Conservation (phyloP, 2,888 invertebrate species). For the Lucinisca nassula region DNA sequence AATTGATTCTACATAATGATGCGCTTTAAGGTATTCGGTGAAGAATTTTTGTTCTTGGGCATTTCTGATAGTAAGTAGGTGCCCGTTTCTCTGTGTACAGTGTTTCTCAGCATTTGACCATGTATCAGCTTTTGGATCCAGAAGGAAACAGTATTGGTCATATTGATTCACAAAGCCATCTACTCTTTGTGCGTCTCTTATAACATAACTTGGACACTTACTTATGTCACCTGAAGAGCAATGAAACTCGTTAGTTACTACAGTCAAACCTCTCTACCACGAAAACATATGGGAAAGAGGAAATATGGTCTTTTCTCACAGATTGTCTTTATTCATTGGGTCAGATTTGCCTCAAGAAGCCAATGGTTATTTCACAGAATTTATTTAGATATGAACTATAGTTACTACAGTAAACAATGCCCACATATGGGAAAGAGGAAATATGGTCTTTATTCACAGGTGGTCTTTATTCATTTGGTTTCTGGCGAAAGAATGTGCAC, state of each 20-base stretch:
- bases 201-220: conserved; percentile 49
- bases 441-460: too few species aligned
- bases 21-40: conserved; percentile 26
- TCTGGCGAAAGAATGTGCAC: too few species aligned
- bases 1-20: conserved; percentile 31
- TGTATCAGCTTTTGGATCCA: conserved; percentile 39
- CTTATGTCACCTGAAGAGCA: conserved; percentile 40
- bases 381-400: too few species aligned
- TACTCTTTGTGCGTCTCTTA: conserved; percentile 27
- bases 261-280: too few species aligned
- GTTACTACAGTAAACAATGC: too few species aligned
- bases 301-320: too few species aligned
- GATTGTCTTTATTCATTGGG: too few species aligned
- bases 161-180: conserved; percentile 58
- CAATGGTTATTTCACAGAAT: too few species aligned
- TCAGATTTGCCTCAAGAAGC: too few species aligned
- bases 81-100: conserved; percentile 34
- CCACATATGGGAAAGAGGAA: too few species aligned
- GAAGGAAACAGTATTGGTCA: conserved; percentile 57
- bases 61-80: conserved; percentile 42
- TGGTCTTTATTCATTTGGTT: too few species aligned
- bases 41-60: conserved; percentile 53
- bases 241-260: neutral
- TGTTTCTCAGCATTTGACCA: conserved; percentile 58
- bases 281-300: too few species aligned